These are phyloP conservation scores for Proisotoma minuta DNA, from an alignment of 2,888 invertebrate genomes.

Conservation along the genomic window DNA sequence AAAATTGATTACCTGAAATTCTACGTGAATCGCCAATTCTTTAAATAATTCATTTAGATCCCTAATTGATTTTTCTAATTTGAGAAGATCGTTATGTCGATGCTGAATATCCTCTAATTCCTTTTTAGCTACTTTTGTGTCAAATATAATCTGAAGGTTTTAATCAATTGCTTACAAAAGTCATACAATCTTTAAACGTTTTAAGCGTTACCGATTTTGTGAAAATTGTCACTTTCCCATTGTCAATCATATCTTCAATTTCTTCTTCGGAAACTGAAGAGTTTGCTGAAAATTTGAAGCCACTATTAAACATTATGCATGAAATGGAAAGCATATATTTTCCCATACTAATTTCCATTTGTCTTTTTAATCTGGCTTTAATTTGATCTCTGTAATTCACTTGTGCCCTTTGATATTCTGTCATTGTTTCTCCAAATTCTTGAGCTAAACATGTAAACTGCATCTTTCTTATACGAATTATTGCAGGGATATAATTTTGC, in stretches of 20 bases:
- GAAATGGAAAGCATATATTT: not conserved
- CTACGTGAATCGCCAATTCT: constrained; percentile 75
- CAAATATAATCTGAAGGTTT: constrained; percentile 25
- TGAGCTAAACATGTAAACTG: constrained; percentile 57
- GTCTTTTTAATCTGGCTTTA: constrained; percentile 58
- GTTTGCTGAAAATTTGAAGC: constrained; percentile 46
- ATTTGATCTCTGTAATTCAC: constrained; percentile 58
- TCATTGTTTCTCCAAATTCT: constrained; percentile 59
- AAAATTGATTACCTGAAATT: constrained; percentile 60
- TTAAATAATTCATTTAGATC: constrained; percentile 77
- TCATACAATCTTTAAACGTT: not conserved
- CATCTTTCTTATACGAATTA: constrained; percentile 49
- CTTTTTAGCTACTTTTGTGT: constrained; percentile 28
- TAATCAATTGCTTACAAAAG: not conserved
- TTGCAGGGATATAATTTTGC: constrained; percentile 40
- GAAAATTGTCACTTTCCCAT: constrained; percentile 6
- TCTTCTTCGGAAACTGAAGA: not conserved
- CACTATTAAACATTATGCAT: not conserved
- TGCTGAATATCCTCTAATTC: constrained; percentile 66
- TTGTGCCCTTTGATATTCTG: constrained; percentile 59
- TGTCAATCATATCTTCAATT: constrained; percentile 1
- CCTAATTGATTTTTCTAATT: constrained; percentile 71
- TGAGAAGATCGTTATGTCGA: constrained; percentile 73
- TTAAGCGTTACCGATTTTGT: constrained; percentile 17
- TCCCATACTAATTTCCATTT: constrained; percentile 57